These are phyloP conservation scores for Varroa destructor DNA, from an alignment of 1,140 invertebrate genomes.

Conservation along the genomic window DNA sequence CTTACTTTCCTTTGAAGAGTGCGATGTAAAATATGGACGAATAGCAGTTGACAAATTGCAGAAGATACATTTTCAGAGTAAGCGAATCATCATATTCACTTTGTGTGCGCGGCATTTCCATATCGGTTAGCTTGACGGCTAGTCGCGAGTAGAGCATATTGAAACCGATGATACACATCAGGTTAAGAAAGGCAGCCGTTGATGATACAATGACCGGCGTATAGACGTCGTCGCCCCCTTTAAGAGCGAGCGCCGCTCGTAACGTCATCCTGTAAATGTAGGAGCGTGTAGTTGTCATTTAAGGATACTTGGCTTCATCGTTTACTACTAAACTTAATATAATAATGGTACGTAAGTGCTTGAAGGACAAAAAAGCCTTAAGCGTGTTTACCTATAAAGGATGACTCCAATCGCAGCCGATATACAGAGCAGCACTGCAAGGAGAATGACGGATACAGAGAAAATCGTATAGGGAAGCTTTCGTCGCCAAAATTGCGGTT, in stretches of 20 bases:
- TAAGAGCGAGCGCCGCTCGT: slow-evolving; percentile 49
- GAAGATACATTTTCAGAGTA: slow-evolving; percentile 88
- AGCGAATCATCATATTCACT: slow-evolving; percentile 94
- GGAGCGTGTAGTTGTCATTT: slow-evolving; percentile 44
- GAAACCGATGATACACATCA: slow-evolving; percentile 68
- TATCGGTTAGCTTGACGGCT: slow-evolving; percentile 76
- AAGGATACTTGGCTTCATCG: slow-evolving; percentile 28
- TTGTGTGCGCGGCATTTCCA: slow-evolving; percentile 84
- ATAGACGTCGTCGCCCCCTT: slow-evolving; percentile 45
- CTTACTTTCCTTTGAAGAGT: slow-evolving; percentile 76
- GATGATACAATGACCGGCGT: slow-evolving; percentile 64
- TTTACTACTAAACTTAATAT: slow-evolving; percentile 27
- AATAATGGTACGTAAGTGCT: slow-evolving; percentile 26
- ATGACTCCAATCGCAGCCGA: slow-evolving; percentile 11
- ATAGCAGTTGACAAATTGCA: slow-evolving; percentile 98
- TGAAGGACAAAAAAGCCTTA: slow-evolving; percentile 30
- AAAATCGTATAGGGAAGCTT: slow-evolving; percentile 64
- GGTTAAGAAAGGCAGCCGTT: slow-evolving; percentile 71
- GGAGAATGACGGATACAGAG: slow-evolving; percentile 64
- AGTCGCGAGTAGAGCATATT: slow-evolving; percentile 44
- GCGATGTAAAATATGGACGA: slow-evolving; percentile 97
- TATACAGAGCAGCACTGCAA: slow-evolving; percentile 48
- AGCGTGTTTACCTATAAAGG: neutral
- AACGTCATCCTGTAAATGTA: slow-evolving; percentile 81
- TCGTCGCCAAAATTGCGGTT: slow-evolving; percentile 62